Percentiles rank a stretch among this genome's conserved stretches.
Evolutionary conservation across 1,140 invertebrate genomes (phyloP).

Genomic region (Schlechtendalia chinensis): DNA sequence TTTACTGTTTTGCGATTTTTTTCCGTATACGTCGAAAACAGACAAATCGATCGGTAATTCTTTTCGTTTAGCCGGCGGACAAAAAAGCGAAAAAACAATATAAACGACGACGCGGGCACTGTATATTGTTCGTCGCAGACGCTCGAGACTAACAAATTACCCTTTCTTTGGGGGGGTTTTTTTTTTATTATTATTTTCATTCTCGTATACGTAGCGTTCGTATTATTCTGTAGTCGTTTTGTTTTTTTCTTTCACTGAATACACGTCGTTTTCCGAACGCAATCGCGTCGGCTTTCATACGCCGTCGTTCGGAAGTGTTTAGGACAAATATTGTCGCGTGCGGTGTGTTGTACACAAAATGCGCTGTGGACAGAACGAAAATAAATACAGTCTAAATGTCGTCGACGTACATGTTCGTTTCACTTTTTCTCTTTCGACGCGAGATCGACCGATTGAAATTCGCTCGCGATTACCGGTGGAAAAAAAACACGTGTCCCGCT

Average conservation of each 20-base stretch:
- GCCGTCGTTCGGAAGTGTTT: too few species aligned
- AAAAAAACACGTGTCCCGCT: too few species aligned
- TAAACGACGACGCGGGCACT: neutral
- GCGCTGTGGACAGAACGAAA: too few species aligned
- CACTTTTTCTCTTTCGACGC: too few species aligned
- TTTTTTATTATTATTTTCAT: neutral
- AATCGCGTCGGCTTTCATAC: neutral
- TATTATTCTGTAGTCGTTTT: neutral
- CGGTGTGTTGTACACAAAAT: too few species aligned
- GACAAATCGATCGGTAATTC: constrained; percentile 49
- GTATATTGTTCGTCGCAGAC: constrained; percentile 41
- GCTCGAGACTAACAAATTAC: constrained; percentile 47
- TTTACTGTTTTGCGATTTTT: constrained; percentile 47
- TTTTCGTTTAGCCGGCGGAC: constrained; percentile 40
- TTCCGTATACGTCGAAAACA: constrained; percentile 30
- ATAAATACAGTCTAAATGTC: too few species aligned
- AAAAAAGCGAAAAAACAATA: constrained; percentile 46
- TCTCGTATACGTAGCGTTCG: neutral
- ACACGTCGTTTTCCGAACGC: constrained; percentile 1
- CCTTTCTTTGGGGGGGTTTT: constrained; percentile 31
- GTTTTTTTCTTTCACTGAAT: neutral
- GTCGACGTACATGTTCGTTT: too few species aligned
- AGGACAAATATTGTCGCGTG: too few species aligned
- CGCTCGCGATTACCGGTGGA: too few species aligned
- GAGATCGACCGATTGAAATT: too few species aligned